Conservation (phyloP, 1,140 invertebrate genomes). For the Drosophila mauritiana region DNA sequence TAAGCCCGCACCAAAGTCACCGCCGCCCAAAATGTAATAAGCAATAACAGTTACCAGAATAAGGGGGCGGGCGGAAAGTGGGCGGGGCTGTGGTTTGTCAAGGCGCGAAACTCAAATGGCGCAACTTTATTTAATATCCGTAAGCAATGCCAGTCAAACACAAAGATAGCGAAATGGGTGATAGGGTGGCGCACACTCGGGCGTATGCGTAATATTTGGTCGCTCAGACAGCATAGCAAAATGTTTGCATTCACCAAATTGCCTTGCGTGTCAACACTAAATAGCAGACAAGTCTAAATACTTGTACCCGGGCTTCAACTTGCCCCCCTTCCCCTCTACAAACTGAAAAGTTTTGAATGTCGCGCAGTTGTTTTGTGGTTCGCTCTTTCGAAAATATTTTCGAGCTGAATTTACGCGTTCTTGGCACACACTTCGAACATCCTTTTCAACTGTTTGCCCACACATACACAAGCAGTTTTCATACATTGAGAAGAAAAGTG, state of each 20-base stretch:
- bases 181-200: neutral
- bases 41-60: slow-evolving; percentile 64
- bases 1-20: slow-evolving; percentile 21
- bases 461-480: slow-evolving; percentile 23
- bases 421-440: slow-evolving; percentile 64
- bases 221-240: slow-evolving; percentile 51
- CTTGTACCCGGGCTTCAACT: slow-evolving; percentile 20
- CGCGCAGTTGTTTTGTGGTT: slow-evolving; percentile 67
- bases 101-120: slow-evolving; percentile 78
- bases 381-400: slow-evolving; percentile 66
- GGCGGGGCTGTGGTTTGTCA: slow-evolving; percentile 44
- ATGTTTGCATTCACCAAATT: slow-evolving; percentile 80
- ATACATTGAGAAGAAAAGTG: slow-evolving; percentile 2
- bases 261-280: slow-evolving; percentile 82
- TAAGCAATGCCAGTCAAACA: slow-evolving; percentile 49
- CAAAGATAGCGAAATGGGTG: slow-evolving; percentile 28
- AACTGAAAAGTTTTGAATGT: slow-evolving; percentile 67
- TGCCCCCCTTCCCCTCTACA: neutral
- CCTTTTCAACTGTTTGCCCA: slow-evolving; percentile 65
- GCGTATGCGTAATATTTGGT: slow-evolving; percentile 67
- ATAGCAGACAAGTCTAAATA: slow-evolving; percentile 78
- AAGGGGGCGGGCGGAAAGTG: neutral
- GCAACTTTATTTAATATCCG: slow-evolving; percentile 79
- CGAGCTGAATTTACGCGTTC: slow-evolving; percentile 69
- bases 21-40: slow-evolving; percentile 59